Base-by-base conservation (phyloP, 1,140 invertebrate genomes). In the Aphis gossypii region DNA sequence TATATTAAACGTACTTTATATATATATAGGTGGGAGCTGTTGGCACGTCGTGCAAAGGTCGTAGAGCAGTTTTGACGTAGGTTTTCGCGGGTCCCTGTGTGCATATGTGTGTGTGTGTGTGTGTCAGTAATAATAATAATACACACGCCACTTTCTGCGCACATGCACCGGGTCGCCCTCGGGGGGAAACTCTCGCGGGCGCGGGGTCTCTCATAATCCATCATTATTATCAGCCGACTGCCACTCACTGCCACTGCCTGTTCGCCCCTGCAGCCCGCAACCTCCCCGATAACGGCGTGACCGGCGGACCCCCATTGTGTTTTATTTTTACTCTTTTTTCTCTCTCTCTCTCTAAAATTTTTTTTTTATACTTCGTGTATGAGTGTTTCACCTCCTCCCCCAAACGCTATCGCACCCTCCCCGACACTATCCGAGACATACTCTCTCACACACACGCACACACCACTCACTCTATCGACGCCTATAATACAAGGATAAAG, bases 221-320 rank as follows among this genome's bases (percentile, higher is more conserved):
- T 92, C 91, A 92, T 92, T 92, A 92, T 92, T 92, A 92, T 92
- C 91, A 92, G 91, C 76, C 91, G 68, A 92, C 91, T 92, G 91
- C 91, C 91, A 92, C 91, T 92, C 91, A 92, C 91, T 92, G 91
- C 91, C 90, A 82, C 48, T 35, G 87, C 30, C 84, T 46, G 30
- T 48, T 23, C 9, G 90, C 90, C 60, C n/a, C 60, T 76, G 60
- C 60, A 18, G 30, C 38, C 68, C 90, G 30, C 68, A 68, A 11
- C 44, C 84, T 30, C 41, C 84, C 48, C 86, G 84, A 30, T 44
- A 86, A 30, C 87, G 21, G 21, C 88, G 88, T 89, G 91, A 92
- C 91, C 60, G 46, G 18, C 91, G 76, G 91, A 92, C 60, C 91
- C 91, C 76, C 60, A 56, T 89, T 56, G 88, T 89, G 88, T 89